Conservation (phyloP, 2,113 vertebrate species). For the Galeopterus variegatus region DNA sequence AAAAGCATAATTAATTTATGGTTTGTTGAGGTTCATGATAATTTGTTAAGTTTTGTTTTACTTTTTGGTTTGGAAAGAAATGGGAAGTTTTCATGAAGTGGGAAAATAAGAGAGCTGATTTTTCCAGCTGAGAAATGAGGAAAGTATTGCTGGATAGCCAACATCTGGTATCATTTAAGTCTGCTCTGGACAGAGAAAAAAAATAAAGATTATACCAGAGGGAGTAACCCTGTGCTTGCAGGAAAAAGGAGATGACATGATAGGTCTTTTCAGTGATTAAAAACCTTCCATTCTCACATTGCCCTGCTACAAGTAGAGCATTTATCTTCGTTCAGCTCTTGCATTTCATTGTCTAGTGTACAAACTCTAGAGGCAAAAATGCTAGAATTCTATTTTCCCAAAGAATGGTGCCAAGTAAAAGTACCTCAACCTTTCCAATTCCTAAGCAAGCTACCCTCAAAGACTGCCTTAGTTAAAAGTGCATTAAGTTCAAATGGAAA, state of each 20-base stretch:
- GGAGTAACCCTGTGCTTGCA: slow-evolving; percentile 45
- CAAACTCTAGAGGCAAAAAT: slow-evolving; percentile 29
- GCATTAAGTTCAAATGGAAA: background rate
- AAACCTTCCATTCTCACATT: slow-evolving; percentile 47
- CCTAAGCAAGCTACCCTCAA: background rate
- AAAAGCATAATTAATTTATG: background rate
- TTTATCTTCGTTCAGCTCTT: slow-evolving; percentile 62
- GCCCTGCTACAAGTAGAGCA: background rate
- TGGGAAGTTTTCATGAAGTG: background rate
- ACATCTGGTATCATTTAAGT: slow-evolving; percentile 79
- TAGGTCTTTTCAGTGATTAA: slow-evolving; percentile 61
- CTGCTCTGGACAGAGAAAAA: slow-evolving; percentile 53
- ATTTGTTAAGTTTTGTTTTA: background rate
- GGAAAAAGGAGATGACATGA: slow-evolving; percentile 47
- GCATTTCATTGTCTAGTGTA: slow-evolving; percentile 58
- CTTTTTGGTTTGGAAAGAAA: slow-evolving; percentile 42
- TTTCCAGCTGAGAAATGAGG: slow-evolving; percentile 67
- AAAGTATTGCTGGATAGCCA: slow-evolving; percentile 46
- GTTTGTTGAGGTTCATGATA: background rate
- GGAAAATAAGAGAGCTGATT: slow-evolving; percentile 24
- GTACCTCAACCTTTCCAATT: background rate
- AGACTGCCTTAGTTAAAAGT: background rate
- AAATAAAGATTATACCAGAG: slow-evolving; percentile 67
- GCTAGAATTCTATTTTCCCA: slow-evolving; percentile 19
- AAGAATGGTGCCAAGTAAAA: background rate